A percentile compares a stretch with the other conserved stretches of the same genome.
These are phyloP conservation scores for Ostrea denselamellosa DNA, from an alignment of 1,140 invertebrate species.

Conservation along the genomic window DNA sequence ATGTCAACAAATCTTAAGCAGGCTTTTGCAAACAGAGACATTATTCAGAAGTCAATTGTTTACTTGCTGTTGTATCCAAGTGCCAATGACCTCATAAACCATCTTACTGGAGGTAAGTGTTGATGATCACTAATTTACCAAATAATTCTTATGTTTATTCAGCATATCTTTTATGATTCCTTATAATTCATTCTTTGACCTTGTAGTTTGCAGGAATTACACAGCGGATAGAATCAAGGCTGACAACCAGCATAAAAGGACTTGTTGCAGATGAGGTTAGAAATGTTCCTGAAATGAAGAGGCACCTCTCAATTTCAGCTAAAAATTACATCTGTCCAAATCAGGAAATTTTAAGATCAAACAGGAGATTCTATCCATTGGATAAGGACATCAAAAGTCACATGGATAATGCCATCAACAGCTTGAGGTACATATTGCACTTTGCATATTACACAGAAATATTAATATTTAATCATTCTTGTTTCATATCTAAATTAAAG, in stretches of 20 bases:
- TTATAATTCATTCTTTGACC: neutral
- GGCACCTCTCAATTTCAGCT: neutral
- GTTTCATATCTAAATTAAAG: neutral
- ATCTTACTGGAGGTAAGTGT: neutral
- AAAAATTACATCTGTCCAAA: neutral
- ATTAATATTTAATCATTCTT: too few relatives aligned
- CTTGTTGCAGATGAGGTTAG: neutral
- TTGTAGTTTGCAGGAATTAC: conserved; percentile 33
- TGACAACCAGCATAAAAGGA: neutral
- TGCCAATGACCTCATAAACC: neutral
- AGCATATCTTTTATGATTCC: neutral
- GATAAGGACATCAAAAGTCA: conserved; percentile 24
- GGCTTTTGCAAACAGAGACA: neutral
- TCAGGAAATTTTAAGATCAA: neutral
- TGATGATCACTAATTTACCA: neutral
- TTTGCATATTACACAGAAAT: neutral
- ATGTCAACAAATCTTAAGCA: neutral
- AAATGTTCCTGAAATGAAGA: conserved; percentile 32
- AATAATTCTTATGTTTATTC: neutral
- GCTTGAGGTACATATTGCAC: conserved; percentile 8
- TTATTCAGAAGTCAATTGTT: neutral
- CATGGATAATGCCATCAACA: neutral
- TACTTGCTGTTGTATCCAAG: neutral
- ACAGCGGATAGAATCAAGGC: neutral
- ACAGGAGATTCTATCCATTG: conserved; percentile 16